These are phyloP conservation scores for Frieseomelitta varia DNA, from an alignment of 1,140 invertebrate genomes.

Conservation along the genomic window DNA sequence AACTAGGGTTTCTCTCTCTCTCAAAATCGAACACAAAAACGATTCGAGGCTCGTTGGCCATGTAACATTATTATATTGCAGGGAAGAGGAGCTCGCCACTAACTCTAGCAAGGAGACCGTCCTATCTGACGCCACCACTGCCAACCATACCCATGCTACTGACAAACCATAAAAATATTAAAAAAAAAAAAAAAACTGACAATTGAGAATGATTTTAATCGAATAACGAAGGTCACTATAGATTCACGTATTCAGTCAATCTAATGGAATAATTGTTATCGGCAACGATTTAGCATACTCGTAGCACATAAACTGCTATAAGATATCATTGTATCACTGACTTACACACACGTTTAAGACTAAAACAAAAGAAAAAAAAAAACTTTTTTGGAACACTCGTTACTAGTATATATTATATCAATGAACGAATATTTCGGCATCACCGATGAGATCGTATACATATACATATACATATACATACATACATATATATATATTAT, in stretches of 20 bases:
- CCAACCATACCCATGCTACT: conserved; percentile 76
- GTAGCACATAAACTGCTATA: conserved; percentile 36
- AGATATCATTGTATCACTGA: conserved; percentile 50
- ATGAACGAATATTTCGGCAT: conserved; percentile 74
- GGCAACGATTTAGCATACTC: conserved; percentile 45
- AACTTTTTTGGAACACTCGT: conserved; percentile 35
- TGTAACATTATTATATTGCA: conserved; percentile 80
- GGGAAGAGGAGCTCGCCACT: conserved; percentile 80
- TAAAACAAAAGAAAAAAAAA: conserved; percentile 21
- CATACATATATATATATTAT: conserved; percentile 32
- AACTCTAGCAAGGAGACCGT: conserved; percentile 81
- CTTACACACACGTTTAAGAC: conserved; percentile 29
- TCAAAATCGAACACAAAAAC: conserved; percentile 52
- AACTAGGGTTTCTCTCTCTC: conserved; percentile 59
- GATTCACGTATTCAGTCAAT: conserved; percentile 43
- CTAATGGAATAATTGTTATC: conserved; percentile 50
- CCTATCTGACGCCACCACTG: conserved; percentile 79
- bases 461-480: conserved; percentile 44
- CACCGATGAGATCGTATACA: conserved; percentile 60
- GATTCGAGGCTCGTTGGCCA: conserved; percentile 72
- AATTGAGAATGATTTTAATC: conserved; percentile 52
- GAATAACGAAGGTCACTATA: conserved; percentile 27
- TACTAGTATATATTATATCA: conserved; percentile 42
- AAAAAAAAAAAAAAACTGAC: conserved; percentile 4
- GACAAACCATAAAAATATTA: conserved; percentile 67